Conservation (phyloP, 2,113 vertebrate genomes). For the Scomber colias region DNA sequence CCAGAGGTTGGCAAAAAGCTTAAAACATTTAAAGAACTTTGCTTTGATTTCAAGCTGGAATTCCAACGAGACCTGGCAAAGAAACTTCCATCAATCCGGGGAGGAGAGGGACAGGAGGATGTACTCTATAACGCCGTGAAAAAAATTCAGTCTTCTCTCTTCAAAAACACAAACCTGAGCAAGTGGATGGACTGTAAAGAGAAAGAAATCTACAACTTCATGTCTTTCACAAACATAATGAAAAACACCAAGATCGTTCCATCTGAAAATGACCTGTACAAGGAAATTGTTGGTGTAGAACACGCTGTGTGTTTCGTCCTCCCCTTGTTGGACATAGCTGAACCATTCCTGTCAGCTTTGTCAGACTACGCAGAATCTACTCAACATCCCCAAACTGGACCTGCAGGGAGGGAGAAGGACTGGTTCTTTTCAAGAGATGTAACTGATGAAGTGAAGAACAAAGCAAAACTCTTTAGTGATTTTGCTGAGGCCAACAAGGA, state of each 20-base stretch:
- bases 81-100: constrained; percentile 17
- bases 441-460: not conserved
- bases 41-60: too few relatives aligned
- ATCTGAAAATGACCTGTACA: not conserved
- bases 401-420: constrained; percentile 43
- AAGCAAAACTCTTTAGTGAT: too few relatives aligned
- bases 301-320: constrained; percentile 55
- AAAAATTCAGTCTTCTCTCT: constrained; percentile 18
- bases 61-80: too few relatives aligned
- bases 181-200: constrained; percentile 62
- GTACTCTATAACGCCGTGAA: constrained; percentile 36
- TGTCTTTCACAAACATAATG: constrained; percentile 34
- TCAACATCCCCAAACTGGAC: not conserved
- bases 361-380: too few relatives aligned
- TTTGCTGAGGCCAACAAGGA: too few relatives aligned
- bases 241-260: constrained; percentile 33
- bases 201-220: constrained; percentile 42
- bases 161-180: constrained; percentile 25
- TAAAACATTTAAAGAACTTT: too few relatives aligned
- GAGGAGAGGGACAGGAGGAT: constrained; percentile 53
- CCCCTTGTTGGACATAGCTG: constrained; percentile 53
- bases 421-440: constrained; percentile 27
- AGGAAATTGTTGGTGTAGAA: not conserved
- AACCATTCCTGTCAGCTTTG: constrained; percentile 46
- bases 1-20: too few relatives aligned